Base-by-base conservation (phyloP, 2,888 invertebrate species). In the Eupithecia subumbrata region DNA sequence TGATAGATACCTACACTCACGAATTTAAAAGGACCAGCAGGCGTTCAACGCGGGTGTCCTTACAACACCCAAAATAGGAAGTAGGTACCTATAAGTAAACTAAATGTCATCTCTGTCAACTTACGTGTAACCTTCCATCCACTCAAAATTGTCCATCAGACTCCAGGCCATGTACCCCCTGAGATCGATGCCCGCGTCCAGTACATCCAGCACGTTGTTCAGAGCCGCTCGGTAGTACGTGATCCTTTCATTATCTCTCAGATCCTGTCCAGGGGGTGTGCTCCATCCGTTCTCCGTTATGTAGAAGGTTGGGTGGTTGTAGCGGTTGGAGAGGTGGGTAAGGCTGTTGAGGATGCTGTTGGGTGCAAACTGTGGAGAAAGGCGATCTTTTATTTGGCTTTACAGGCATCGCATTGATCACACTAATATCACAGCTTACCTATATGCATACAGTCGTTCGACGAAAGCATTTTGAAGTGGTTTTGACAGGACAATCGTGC, bases 111-210 rank as follows among this genome's bases (percentile, higher is more conserved):
- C 37, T 4, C 1, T 30, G 37, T 37, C 40, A 40, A 90, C 95
- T 94, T 86, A 95, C 93, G 87, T 88, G 81, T 95, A 96, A 56
- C 96, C 96, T 68, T 87, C 82, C 76, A 89, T 87, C 96, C 96
- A 96, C 85, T 96, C 96, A 81, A 96, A 96, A 84, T 96, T 96
- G 82, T 97, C 97, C 91, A 96, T 91, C 7, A 96, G 87, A 76
- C 95, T 96, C 96, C 96, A 96, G 2, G 95, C 95, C 78, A 95
- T 95, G 85, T 96, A 96, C 0, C 95, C 96, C 71, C 86, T 88
- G 0, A 95, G 87, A 40, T 92, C 88, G 25, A 95, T 91, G 0
- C 94, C 95, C 37, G 91, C 94, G 5, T 95, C 92, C n/a, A 95
- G 80, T 0, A 91, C 87, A 52, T 95, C 89, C 40, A 95, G 79